A percentile compares a stretch with the other conserved stretches of the same genome.
These are phyloP conservation scores for Varecia variegata DNA, from an alignment of 2,797 vertebrate genomes.

Conservation along the genomic window DNA sequence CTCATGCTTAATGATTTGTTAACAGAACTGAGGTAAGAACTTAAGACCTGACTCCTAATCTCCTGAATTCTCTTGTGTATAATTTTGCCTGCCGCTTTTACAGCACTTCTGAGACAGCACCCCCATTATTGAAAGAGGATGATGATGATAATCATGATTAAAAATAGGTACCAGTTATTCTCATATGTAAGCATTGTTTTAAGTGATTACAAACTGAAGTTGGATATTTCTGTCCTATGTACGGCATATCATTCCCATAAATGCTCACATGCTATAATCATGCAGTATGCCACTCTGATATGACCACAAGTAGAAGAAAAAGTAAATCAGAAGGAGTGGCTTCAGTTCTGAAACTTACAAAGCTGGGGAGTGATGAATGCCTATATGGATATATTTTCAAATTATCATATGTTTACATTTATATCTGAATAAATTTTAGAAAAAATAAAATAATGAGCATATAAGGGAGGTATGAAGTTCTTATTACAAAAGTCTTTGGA, in stretches of 20 bases:
- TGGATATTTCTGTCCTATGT: neutral
- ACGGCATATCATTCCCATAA: neutral
- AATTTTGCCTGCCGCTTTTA: neutral
- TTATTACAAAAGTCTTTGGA: neutral
- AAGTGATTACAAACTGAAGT: neutral
- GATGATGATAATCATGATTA: neutral
- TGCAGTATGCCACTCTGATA: accelerated
- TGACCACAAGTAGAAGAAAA: neutral
- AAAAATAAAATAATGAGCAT: neutral
- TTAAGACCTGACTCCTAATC: neutral
- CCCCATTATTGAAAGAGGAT: neutral
- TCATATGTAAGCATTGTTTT: neutral
- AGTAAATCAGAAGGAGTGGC: neutral
- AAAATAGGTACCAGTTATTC: neutral
- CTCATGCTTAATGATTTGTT: neutral
- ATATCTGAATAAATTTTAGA: neutral
- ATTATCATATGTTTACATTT: neutral
- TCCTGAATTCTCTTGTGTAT: neutral
- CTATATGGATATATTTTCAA: neutral
- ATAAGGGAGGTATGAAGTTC: neutral
- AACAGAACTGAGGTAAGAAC: neutral
- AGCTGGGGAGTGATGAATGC: neutral
- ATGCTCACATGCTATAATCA: neutral
- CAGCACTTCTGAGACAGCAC: neutral
- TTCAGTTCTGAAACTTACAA: neutral